These are phyloP conservation scores for Leptinotarsa juncta DNA, from an alignment of 2,888 invertebrate genomes.

Conservation along the genomic window DNA sequence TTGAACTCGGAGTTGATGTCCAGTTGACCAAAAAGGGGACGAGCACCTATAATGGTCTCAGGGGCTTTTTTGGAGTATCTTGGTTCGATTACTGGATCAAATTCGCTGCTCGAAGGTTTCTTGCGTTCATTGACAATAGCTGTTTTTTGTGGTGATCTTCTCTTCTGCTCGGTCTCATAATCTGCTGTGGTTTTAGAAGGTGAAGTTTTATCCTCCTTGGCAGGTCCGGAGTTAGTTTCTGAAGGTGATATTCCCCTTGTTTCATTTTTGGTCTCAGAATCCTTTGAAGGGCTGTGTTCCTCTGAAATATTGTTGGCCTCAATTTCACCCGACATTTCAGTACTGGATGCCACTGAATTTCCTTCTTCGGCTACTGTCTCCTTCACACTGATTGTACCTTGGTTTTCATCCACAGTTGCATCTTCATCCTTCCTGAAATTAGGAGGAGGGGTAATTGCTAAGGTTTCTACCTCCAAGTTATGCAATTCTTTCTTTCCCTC, in stretches of 20 bases:
- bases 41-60: conserved; percentile 62
- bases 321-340: background rate
- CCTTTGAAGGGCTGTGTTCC: background rate
- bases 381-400: background rate
- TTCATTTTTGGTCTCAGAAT: background rate
- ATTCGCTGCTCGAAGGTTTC: conserved; percentile 38
- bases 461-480: background rate
- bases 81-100: conserved; percentile 46
- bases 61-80: conserved; percentile 61
- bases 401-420: background rate
- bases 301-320: background rate
- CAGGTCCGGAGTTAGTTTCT: background rate
- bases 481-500: background rate
- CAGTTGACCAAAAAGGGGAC: conserved; percentile 63
- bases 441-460: background rate
- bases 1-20: conserved; percentile 64
- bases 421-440: conserved; percentile 5
- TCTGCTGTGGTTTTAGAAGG: background rate
- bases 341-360: too few species aligned
- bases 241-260: background rate
- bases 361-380: conserved; percentile 10
- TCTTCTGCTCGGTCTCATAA: background rate
- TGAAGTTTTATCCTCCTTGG: conserved; percentile 15
- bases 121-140: background rate
- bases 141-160: background rate